Evolutionary conservation across 2,888 invertebrate species (phyloP), one percentile per base, ranked within the genome.

Genomic region (Lepetodrilus schrolli): DNA sequence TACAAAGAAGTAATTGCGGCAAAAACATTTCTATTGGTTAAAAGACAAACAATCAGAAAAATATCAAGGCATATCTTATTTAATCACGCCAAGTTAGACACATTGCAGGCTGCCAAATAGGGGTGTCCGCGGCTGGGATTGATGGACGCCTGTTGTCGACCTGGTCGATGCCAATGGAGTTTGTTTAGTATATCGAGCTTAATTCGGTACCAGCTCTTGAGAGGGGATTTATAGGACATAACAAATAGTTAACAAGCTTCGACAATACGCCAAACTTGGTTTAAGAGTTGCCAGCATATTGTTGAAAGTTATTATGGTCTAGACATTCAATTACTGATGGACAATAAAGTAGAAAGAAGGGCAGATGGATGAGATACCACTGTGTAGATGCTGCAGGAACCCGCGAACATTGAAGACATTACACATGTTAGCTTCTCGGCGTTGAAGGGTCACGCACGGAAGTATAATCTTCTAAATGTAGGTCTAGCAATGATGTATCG

Each of bases 251-350:
- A 58, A 30, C 13, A 30, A 26, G 2, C 21, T 13, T 1, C 13
- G 30, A 51, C n/a, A 17, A n/a, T 26, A 20, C 21, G 51, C 13
- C 51, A 51, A 26, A 26, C 26, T n/a, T 58, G 26, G 30, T 10
- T 58, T n/a, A 58, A 5, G 10, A n/a, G 2, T 4, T n/a, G 21
- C 13, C 21, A 21, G n/a, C 58, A 26, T 58, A 26, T 26, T 43
- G 43, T 43, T 13, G 13, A 13, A 17, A 13, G n/a, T 43, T n/a
- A 34, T 58, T 17, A 7, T n/a, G 17, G 58, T 58, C 58, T 58
- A 58, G 58, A 58, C 58, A 30, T 58, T 58, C 58, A 58, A 58
- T 58, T 58, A 58, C 10, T 30, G 34, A 23, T 8, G 58, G 7
- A 23, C 58, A 58, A 43, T 43, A 43, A 43, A 13, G 1, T 17